phyloP scores from a whole-genome alignment of 53 echinoderm and acorn worm species.

The Pentamera pediparva region DNA sequence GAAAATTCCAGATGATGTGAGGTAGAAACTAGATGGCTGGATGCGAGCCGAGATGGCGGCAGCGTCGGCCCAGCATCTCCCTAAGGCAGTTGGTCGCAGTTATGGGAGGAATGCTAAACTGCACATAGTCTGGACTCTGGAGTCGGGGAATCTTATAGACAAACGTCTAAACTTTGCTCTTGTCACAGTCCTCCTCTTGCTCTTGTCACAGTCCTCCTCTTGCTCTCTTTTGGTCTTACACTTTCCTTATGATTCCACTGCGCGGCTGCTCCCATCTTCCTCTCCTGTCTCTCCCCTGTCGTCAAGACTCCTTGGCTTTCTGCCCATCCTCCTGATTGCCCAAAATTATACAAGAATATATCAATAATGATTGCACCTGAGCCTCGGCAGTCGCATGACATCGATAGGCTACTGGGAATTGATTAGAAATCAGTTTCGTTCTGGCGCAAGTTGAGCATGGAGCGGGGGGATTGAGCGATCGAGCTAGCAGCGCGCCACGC shows the following conservation, averaged over 20 bases:
- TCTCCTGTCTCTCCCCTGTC: neutral
- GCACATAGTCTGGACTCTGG: neutral
- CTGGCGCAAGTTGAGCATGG: conserved; percentile 12
- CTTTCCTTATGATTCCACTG: neutral
- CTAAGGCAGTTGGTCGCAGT: too few species aligned
- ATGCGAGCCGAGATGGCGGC: too few species aligned
- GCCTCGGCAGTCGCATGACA: conserved; percentile 4
- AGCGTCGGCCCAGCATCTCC: too few species aligned
- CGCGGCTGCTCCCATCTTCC: neutral
- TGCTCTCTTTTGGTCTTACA: neutral
- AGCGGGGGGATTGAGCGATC: neutral
- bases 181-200: too few species aligned
- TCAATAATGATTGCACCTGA: conserved; percentile 20
- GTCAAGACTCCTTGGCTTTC: conserved; percentile 17
- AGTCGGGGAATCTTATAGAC: too few species aligned
- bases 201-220: neutral
- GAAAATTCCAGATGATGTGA: too few species aligned
- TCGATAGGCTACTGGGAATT: conserved; percentile 27
- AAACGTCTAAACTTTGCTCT: too few species aligned
- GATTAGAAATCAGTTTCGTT: conserved; percentile 33
- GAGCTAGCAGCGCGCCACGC: too few species aligned
- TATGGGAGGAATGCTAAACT: conserved; percentile 23
- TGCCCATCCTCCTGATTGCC: neutral
- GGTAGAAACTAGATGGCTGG: too few species aligned
- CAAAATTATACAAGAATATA: conserved; percentile 12